Evolutionary conservation across 2,888 invertebrate species (phyloP).

Genomic region (Pantelozetes paolii): DNA sequence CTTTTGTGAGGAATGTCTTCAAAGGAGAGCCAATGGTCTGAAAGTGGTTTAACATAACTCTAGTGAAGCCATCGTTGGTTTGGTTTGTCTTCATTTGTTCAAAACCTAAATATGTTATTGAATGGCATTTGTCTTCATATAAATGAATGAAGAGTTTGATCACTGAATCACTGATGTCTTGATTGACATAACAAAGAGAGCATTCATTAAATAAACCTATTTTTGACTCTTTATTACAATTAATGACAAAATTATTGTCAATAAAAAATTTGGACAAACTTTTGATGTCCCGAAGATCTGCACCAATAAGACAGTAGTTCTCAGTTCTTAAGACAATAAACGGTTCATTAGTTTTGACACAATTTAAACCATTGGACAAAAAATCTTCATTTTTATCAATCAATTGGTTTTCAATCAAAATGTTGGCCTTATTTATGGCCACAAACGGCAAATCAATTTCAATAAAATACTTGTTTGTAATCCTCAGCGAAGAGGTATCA

Average conservation of each 20-base stretch:
- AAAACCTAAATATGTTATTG: conserved; percentile 36
- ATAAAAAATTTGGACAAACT: conserved; percentile 17
- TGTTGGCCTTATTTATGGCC: conserved; percentile 32
- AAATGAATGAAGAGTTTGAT: neutral
- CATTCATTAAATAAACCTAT: conserved; percentile 40
- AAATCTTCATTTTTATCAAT: conserved; percentile 4
- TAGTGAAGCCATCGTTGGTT: conserved; percentile 12
- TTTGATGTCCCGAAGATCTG: conserved; percentile 28
- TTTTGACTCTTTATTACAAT: conserved; percentile 19
- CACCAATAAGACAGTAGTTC: conserved; percentile 35
- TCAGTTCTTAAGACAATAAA: conserved; percentile 26
- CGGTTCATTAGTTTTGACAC: neutral
- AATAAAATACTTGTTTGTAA: conserved; percentile 20
- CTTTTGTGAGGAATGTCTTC: conserved; percentile 35
- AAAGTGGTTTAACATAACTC: conserved; percentile 38
- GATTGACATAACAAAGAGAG: conserved; percentile 40
- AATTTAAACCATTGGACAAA: neutral
- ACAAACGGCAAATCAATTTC: conserved; percentile 42
- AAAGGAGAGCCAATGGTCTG: conserved; percentile 32
- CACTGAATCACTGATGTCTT: conserved; percentile 29
- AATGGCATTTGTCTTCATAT: conserved; percentile 10
- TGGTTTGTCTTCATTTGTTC: conserved; percentile 30
- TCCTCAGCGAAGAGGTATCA: conserved; percentile 38
- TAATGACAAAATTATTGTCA: conserved; percentile 9
- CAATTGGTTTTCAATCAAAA: conserved; percentile 33